phyloP scores from a whole-genome alignment of 2,113 vertebrate species.

The Elgaria multicarinata region DNA sequence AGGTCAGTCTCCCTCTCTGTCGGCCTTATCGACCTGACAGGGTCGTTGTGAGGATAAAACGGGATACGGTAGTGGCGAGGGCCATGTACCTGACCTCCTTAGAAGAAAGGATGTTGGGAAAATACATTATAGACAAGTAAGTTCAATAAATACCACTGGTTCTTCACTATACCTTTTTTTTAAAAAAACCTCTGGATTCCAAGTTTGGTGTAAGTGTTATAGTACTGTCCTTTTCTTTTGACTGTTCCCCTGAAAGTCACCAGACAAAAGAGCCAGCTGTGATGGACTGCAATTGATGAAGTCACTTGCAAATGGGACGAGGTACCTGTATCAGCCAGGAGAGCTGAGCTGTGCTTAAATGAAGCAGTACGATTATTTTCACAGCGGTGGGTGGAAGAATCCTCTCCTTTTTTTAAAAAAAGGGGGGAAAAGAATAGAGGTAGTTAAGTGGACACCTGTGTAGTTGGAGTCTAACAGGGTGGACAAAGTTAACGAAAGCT shows the following conservation, averaged over 20 bases:
- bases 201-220: not conserved
- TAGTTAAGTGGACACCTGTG: slow-evolving; percentile 45
- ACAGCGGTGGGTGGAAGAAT: slow-evolving; percentile 57
- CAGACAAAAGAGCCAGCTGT: slow-evolving; percentile 2
- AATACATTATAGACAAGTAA: not conserved
- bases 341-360: slow-evolving; percentile 35
- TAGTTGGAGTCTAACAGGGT: slow-evolving; percentile 45
- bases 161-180: not conserved
- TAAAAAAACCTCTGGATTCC: slow-evolving; percentile 14
- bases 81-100: too few relatives aligned
- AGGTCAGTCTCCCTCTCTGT: too few relatives aligned
- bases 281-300: slow-evolving; percentile 27
- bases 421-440: not conserved
- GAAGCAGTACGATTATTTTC: slow-evolving; percentile 57
- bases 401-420: slow-evolving; percentile 19
- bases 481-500: not conserved
- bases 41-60: too few relatives aligned
- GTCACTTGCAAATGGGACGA: slow-evolving; percentile 28
- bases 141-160: rapidly evolving
- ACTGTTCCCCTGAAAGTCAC: slow-evolving; percentile 2
- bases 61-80: too few relatives aligned
- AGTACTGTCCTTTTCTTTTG: not conserved
- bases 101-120: too few relatives aligned
- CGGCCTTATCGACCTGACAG: too few relatives aligned
- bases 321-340: slow-evolving; percentile 14